These are phyloP conservation scores for Dione juno DNA, from an alignment of 2,888 invertebrate genomes.

Conservation along the genomic window DNA sequence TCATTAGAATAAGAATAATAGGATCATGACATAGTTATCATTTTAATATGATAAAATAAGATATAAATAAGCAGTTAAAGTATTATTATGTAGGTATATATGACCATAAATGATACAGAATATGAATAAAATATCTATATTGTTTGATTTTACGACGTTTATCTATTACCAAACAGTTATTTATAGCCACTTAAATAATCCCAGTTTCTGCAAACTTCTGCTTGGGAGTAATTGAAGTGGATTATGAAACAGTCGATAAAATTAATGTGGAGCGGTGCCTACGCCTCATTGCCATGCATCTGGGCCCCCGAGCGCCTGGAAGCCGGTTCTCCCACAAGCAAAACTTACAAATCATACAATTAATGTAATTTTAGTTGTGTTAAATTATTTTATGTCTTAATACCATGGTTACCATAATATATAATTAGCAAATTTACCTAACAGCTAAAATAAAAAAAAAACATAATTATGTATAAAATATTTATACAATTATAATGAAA, in stretches of 20 bases:
- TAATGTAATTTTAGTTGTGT: slow-evolving; percentile 15
- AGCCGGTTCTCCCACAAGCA: slow-evolving; percentile 67
- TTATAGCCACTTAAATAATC: slow-evolving; percentile 26
- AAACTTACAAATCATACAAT: slow-evolving; percentile 33
- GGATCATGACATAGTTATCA: background rate
- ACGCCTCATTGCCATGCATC: slow-evolving; percentile 73
- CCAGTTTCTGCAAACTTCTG: slow-evolving; percentile 28
- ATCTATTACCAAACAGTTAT: slow-evolving; percentile 21
- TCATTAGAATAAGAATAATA: background rate
- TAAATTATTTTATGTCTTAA: background rate
- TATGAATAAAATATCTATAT: slow-evolving; percentile 13
- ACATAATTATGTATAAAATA: background rate
- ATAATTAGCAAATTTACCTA: background rate
- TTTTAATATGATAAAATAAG: too few species aligned
- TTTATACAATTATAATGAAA: background rate
- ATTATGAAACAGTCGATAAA: slow-evolving; percentile 67
- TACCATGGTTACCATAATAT: background rate
- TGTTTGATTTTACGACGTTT: slow-evolving; percentile 2
- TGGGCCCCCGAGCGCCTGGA: slow-evolving; percentile 61
- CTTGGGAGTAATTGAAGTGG: slow-evolving; percentile 41
- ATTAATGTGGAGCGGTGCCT: slow-evolving; percentile 70
- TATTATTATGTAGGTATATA: background rate
- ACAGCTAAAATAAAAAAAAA: background rate
- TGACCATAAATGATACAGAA: background rate
- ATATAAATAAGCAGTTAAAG: background rate